A percentile compares a stretch with the other conserved stretches of the same genome.
phyloP scores from a whole-genome alignment of 2,113 vertebrate genomes.

The Eretmochelys imbricata region DNA sequence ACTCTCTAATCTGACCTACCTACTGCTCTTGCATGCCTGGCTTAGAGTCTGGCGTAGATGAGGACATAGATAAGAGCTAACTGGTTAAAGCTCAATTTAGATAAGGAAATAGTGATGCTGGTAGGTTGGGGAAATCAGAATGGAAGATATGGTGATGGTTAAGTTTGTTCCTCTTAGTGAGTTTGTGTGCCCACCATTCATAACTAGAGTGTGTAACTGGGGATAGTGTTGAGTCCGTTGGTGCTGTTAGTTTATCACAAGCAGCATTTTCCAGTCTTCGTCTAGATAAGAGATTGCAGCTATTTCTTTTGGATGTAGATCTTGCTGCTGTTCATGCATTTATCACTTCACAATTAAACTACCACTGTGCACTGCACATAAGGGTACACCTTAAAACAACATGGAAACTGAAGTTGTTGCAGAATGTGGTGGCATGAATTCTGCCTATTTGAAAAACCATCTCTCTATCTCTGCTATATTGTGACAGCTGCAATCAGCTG shows the following conservation, averaged over 20 bases:
- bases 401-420: neutral
- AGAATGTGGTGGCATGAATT: neutral
- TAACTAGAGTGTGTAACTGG: neutral
- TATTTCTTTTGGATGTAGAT: neutral
- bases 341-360: neutral
- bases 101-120: neutral
- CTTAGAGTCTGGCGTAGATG: accelerated
- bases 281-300: neutral
- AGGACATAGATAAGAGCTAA: neutral
- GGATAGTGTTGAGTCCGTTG: neutral
- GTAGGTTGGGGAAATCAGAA: neutral
- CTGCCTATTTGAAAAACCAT: neutral
- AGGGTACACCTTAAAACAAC: neutral
- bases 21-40: accelerated
- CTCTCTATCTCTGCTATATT: neutral
- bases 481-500: neutral
- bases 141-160: neutral
- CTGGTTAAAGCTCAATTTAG: neutral
- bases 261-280: neutral
- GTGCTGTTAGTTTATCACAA: neutral
- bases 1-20: neutral
- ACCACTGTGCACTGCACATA: neutral
- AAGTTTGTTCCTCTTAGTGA: neutral
- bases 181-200: neutral
- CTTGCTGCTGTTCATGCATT: neutral